A percentile compares a stretch with the other conserved stretches of the same genome.
Conservation (phyloP, 2,888 invertebrate species). For the Morpho helenor region DNA sequence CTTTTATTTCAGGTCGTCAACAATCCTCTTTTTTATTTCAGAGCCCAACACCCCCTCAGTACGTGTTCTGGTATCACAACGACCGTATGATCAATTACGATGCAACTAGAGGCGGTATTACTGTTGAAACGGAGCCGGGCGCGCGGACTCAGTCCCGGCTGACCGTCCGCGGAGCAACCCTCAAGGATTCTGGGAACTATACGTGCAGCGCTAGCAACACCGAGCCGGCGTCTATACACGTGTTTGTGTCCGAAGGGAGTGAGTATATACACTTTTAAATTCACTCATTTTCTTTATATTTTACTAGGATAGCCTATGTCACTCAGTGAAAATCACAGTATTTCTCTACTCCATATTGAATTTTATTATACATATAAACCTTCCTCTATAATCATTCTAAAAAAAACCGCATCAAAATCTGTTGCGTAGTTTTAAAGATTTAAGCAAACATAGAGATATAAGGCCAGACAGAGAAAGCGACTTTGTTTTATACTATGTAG, state of each 20-base stretch:
- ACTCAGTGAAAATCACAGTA: no score
- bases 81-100: constrained; percentile 97
- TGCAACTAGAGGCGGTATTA: constrained; percentile 87
- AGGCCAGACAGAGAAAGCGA: no score
- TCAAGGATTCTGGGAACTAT: constrained; percentile 94
- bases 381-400: no score
- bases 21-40: constrained; percentile 47
- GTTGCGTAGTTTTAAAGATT: no score
- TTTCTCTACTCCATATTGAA: no score
- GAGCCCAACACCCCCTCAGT: constrained; percentile 96
- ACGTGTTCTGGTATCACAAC: constrained; percentile 98
- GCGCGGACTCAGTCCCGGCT: constrained; percentile 91
- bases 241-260: constrained; percentile 94
- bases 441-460: no score
- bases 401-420: no score
- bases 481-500: no score
- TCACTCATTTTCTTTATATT: neutral
- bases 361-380: no score
- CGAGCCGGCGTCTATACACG: constrained; percentile 92
- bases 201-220: constrained; percentile 95
- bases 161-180: constrained; percentile 90
- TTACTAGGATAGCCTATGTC: no score
- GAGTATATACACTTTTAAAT: constrained; percentile 34
- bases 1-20: no score
- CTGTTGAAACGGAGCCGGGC: constrained; percentile 92